These are phyloP conservation scores for Carcinoscorpius rotundicauda DNA, from an alignment of 1,140 invertebrate genomes.

Conservation along the genomic window DNA sequence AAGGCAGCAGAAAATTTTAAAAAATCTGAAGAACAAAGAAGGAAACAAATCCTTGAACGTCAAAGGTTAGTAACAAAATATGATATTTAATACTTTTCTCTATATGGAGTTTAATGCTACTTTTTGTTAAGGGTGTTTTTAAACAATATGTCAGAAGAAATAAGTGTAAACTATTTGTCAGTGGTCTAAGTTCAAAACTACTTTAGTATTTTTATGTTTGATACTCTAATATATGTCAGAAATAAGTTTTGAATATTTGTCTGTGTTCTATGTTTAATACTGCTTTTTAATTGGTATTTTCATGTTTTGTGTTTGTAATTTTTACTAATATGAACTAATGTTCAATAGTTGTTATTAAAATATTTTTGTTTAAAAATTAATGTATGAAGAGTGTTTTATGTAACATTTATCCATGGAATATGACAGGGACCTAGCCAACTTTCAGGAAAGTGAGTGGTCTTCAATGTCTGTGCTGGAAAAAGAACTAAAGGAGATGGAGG, in stretches of 20 bases:
- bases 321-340: too few species aligned
- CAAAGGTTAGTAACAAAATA: constrained; percentile 8
- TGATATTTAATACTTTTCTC: constrained; percentile 2
- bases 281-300: too few species aligned
- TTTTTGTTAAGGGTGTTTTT: neutral
- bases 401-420: too few species aligned
- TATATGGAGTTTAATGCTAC: neutral
- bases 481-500: constrained; percentile 22
- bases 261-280: neutral
- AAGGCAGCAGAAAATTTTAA: constrained; percentile 25
- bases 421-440: constrained; percentile 13
- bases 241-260: neutral
- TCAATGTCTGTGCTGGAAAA: constrained; percentile 21
- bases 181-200: too few species aligned
- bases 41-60: constrained; percentile 23
- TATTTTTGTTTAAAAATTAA: too few species aligned
- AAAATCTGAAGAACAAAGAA: constrained; percentile 25
- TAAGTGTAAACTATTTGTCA: too few species aligned
- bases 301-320: too few species aligned
- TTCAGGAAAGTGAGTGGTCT: constrained; percentile 23
- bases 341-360: too few species aligned
- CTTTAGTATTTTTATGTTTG: too few species aligned
- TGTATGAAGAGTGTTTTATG: too few species aligned
- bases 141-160: too few species aligned
- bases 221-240: too few species aligned